These are phyloP conservation scores for Embidobia sp. DNA, from an alignment of 2,888 invertebrate species.

Conservation along the genomic window DNA sequence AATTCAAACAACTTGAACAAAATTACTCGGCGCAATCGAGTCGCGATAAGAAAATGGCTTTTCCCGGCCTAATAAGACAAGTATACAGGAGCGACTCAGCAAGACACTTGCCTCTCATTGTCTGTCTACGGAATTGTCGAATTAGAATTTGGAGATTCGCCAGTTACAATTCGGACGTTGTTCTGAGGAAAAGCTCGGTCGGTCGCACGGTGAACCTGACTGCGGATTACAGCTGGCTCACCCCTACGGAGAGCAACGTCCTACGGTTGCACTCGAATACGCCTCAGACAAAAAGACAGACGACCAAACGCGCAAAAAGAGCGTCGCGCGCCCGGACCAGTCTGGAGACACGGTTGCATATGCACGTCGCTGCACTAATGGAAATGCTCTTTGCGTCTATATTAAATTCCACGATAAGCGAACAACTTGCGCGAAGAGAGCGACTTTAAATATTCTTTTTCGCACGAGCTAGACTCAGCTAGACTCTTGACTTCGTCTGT, in stretches of 20 bases:
- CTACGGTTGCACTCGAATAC: conserved; percentile 67
- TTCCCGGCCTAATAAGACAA: conserved; percentile 15
- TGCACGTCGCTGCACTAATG: conserved; percentile 26
- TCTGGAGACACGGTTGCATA: conserved; percentile 33
- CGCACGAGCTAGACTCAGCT: too few relatives aligned
- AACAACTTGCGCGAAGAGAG: conserved; percentile 9
- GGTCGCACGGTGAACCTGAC: conserved; percentile 60
- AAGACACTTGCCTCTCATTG: conserved; percentile 24
- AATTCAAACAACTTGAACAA: not conserved
- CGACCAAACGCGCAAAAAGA: conserved; percentile 47
- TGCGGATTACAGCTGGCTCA: conserved; percentile 56
- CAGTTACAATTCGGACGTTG: conserved; percentile 68
- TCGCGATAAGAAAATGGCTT: conserved; percentile 23
- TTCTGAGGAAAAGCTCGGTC: conserved; percentile 44
- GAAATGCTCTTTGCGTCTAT: conserved; percentile 43
- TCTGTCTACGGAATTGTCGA: conserved; percentile 44
- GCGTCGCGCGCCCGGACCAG: conserved; percentile 32
- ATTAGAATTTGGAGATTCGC: conserved; percentile 67
- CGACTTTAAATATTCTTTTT: conserved; percentile 25
- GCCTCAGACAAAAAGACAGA: conserved; percentile 50
- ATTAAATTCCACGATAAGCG: conserved; percentile 45
- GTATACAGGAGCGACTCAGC: not conserved
- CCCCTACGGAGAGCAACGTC: conserved; percentile 71
- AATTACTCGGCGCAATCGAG: not conserved
- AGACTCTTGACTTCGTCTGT: not conserved